Evolutionary conservation across 1,140 invertebrate genomes (phyloP), one percentile per base, ranked within the genome.

Genomic region (Brachionus koreanus): DNA sequence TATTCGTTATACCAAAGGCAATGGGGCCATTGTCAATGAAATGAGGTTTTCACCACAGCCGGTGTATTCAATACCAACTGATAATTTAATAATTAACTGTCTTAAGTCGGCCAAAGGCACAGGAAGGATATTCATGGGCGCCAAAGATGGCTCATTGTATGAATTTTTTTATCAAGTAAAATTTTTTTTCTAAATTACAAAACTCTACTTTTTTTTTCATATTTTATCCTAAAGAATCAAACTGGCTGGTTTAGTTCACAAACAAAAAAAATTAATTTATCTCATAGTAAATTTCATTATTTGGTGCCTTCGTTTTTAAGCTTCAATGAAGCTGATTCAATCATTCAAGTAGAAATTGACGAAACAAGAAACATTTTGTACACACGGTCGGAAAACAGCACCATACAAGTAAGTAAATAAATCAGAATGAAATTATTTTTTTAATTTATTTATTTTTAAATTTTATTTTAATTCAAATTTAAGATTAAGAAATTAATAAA

Each of bases 191-290:
- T n/a, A n/a, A n/a, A n/a, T n/a, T n/a, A n/a, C n/a, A n/a, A n/a
- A n/a, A n/a, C n/a, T n/a, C n/a, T n/a, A n/a, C n/a, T n/a, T n/a
- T n/a, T 23, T n/a, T 49, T 49, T 49, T 33, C 9, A 46, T 83
- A 69, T 69, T 69, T 69, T n/a, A 19, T 69, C n/a, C 5, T 33
- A 5, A n/a, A 69, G 65, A 88, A 90, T 25, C 88, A 90, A 92
- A 92, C 91, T 84, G 89, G 90, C 72, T 98, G 96, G 96, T 97
- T 97, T 88, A 94, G 94, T 19, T 94, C 95, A 89, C 93, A 95
- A 83, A 98, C 95, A 88, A 93, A 93, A 86, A 98, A 97, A 90
- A 91, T 97, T 2, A 98, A 98, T 89, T 94, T 96, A 86, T 97
- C 96, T 0, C 94, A 93, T 67, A 93, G 93, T 83, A 89, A 92